A percentile compares a stretch with the other conserved stretches of the same genome.
Conservation (phyloP, 2,113 vertebrate genomes). For the Puntigrus tetrazona region DNA sequence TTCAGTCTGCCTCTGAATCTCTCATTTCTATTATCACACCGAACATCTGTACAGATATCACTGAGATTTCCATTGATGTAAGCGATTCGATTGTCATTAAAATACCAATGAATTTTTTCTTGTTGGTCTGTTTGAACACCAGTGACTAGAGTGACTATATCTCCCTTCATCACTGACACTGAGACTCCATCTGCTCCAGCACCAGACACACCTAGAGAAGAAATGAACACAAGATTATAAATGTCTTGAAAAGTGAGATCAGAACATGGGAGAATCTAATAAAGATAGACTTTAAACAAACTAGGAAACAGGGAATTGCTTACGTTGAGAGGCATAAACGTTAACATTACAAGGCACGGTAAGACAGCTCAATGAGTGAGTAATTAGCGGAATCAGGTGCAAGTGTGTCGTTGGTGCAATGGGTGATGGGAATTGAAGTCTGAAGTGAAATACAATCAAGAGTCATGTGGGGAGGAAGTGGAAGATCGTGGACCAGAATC, state of each 20-base stretch:
- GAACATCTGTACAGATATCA: neutral
- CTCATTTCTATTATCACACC: rapidly evolving
- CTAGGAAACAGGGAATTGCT: too few species aligned
- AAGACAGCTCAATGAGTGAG: too few species aligned
- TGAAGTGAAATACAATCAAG: too few species aligned
- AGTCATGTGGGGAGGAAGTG: too few species aligned
- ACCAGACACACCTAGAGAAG: neutral
- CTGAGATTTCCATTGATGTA: neutral
- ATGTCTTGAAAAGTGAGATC: neutral
- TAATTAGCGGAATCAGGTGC: too few species aligned
- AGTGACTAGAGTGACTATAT: neutral
- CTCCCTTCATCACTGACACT: neutral
- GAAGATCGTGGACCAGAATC: too few species aligned
- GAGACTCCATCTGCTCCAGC: neutral
- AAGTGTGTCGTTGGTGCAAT: too few species aligned
- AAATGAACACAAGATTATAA: neutral
- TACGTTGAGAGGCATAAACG: too few species aligned
- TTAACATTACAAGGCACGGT: too few species aligned
- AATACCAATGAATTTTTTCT: neutral
- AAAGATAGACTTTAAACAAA: too few species aligned
- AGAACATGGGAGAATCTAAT: too few species aligned
- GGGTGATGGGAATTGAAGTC: too few species aligned
- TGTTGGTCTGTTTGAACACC: neutral
- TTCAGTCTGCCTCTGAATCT: neutral
- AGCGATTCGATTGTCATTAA: neutral